Evolutionary conservation across 2,113 vertebrate genomes (phyloP).

Genomic region (Oreochromis aureus): DNA sequence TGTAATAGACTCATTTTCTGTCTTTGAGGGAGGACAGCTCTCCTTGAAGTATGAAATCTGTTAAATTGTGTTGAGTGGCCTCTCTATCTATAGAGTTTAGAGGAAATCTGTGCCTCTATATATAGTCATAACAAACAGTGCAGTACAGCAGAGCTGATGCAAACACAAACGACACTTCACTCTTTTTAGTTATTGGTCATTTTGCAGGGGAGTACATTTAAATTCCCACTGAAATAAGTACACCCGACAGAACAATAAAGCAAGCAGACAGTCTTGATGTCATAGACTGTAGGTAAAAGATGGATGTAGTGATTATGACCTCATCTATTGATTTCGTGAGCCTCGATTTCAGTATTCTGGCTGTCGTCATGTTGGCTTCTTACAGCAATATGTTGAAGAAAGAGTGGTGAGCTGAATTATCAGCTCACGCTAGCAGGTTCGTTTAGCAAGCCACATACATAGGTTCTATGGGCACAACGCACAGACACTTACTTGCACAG

Average conservation of each 20-base stretch:
- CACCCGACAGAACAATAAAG: neutral
- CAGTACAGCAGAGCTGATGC: neutral
- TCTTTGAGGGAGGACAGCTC: slow-evolving; percentile 35
- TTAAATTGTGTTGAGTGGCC: slow-evolving; percentile 25
- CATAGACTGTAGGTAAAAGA: neutral
- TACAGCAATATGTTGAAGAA: neutral
- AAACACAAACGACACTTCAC: neutral
- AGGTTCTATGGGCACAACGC: neutral
- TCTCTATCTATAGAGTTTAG: neutral
- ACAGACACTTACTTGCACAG: neutral
- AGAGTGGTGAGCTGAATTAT: neutral
- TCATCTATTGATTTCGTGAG: neutral
- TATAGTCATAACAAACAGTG: neutral
- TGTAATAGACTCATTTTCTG: slow-evolving; percentile 53
- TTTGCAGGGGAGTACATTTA: neutral
- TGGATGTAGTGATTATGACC: neutral
- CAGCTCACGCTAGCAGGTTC: neutral
- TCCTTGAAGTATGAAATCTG: neutral
- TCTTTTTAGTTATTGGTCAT: neutral
- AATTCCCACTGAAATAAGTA: neutral
- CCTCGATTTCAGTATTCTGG: neutral
- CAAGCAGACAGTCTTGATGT: neutral
- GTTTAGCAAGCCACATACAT: neutral
- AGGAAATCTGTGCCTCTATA: slow-evolving; percentile 39
- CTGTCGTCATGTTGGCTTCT: neutral